Evolutionary conservation across 2,888 invertebrate species (phyloP).

Genomic region (Microctonus brassicae): DNA sequence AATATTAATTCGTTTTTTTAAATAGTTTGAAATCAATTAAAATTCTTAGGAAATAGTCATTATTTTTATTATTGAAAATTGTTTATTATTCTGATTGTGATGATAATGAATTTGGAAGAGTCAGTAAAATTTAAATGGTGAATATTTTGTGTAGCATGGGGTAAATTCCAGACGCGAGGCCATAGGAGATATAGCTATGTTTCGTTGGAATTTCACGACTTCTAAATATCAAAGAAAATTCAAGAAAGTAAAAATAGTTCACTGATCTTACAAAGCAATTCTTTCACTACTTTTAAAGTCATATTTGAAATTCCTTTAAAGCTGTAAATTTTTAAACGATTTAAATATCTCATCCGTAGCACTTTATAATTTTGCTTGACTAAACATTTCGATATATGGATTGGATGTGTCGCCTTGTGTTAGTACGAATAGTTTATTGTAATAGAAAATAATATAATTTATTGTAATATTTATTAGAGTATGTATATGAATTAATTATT

Average conservation of each 20-base stretch:
- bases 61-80: not conserved
- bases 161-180: not conserved
- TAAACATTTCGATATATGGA: too few relatives aligned
- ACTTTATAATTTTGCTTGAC: too few relatives aligned
- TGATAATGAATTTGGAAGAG: not conserved
- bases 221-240: constrained; percentile 12
- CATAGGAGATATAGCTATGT: not conserved
- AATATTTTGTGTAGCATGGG: not conserved
- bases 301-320: not conserved
- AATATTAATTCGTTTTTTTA: too few relatives aligned
- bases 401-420: too few relatives aligned
- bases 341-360: not conserved
- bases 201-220: constrained; percentile 14
- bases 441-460: too few relatives aligned
- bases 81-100: not conserved
- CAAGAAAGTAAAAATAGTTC: not conserved
- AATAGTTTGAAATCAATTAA: too few relatives aligned
- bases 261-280: not conserved
- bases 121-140: not conserved
- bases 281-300: not conserved
- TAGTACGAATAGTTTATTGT: too few relatives aligned
- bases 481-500: too few relatives aligned
- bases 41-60: too few relatives aligned
- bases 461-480: too few relatives aligned
- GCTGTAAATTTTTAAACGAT: not conserved